Conservation (phyloP, 2,113 vertebrate genomes). For the Prolemur simus region DNA sequence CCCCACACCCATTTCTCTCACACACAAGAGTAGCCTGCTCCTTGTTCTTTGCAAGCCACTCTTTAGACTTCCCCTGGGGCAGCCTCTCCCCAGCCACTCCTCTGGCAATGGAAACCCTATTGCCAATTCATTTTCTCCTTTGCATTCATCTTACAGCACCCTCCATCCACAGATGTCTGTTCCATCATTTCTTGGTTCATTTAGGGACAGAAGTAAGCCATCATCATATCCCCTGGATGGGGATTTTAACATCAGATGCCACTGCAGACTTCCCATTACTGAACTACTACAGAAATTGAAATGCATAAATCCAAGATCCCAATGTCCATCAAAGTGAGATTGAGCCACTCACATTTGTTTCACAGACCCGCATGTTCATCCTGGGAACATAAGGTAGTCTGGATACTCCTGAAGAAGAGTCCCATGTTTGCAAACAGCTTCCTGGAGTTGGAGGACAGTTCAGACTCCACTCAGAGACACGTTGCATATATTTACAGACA, state of each 20-base stretch:
- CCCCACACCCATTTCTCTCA: not conserved
- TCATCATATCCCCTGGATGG: not conserved
- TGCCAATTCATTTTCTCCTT: not conserved
- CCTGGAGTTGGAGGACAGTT: not conserved
- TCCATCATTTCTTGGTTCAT: not conserved
- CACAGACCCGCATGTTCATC: not conserved
- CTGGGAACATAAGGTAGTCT: not conserved
- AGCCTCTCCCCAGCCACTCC: not conserved
- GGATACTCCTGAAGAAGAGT: not conserved
- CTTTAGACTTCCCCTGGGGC: not conserved
- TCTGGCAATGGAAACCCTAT: rapidly evolving
- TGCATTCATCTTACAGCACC: not conserved
- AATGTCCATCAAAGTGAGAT: not conserved
- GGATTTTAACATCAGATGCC: not conserved
- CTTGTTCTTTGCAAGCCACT: not conserved
- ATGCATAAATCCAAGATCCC: not conserved
- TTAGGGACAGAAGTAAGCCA: not conserved
- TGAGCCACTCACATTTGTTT: not conserved
- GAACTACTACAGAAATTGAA: not conserved
- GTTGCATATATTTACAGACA: not conserved
- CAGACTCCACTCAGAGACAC: not conserved
- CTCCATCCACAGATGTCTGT: not conserved
- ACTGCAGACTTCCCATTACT: not conserved
- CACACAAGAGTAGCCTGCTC: not conserved
- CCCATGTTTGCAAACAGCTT: not conserved